These are phyloP conservation scores for Dendrocincla tyrannina DNA, from an alignment of 2,797 vertebrate species.

Conservation along the genomic window DNA sequence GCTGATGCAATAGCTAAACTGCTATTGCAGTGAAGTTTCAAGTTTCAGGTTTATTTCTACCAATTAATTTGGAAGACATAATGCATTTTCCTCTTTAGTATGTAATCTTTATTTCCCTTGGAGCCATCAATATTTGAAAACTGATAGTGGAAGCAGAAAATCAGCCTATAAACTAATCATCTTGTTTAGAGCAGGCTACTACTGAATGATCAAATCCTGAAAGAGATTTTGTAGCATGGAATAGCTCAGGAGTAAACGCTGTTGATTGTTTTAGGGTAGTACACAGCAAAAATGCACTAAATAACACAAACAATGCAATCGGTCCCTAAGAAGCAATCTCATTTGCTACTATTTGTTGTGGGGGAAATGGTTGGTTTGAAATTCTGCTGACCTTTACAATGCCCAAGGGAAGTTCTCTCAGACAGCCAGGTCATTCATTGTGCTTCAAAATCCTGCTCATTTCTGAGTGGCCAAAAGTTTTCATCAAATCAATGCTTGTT, in stretches of 20 bases:
- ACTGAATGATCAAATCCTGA: neutral
- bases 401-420: neutral
- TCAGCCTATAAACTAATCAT: neutral
- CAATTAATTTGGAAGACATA: neutral
- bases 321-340: neutral
- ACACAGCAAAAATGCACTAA: neutral
- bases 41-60: neutral
- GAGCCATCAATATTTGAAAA: neutral
- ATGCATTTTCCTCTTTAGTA: neutral
- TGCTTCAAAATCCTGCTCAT: neutral
- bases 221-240: neutral
- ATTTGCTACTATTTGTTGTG: neutral
- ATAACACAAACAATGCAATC: neutral
- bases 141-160: neutral
- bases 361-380: neutral
- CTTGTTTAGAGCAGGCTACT: neutral
- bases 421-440: neutral
- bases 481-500: neutral
- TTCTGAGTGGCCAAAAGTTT: neutral
- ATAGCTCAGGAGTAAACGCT: neutral
- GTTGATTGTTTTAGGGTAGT: neutral
- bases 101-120: neutral
- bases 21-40: neutral
- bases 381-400: neutral
- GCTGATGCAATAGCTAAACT: neutral